Percentiles rank a stretch among this genome's conserved stretches.
phyloP scores from a whole-genome alignment of 2,113 vertebrate species.

The Daboia siamensis region DNA sequence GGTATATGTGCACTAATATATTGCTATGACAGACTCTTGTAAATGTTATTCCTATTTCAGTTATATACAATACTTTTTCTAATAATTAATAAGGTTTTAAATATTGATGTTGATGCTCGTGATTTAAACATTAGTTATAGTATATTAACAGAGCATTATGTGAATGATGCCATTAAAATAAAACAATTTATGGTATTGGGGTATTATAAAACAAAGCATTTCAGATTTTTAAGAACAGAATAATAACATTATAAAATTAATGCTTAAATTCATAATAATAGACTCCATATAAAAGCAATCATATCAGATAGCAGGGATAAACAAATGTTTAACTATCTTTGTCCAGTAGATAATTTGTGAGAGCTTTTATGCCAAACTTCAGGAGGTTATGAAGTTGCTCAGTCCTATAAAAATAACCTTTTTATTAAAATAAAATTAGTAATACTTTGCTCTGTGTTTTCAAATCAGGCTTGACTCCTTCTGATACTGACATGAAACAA shows the following conservation, averaged over 20 bases:
- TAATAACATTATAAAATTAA: slow-evolving; percentile 26
- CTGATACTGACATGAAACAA: not conserved
- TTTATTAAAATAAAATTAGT: slow-evolving; percentile 29
- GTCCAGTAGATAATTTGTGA: not conserved
- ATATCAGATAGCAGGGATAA: slow-evolving; percentile 7
- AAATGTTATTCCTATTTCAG: slow-evolving; percentile 45
- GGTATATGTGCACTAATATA: not conserved
- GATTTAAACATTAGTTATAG: slow-evolving; percentile 2
- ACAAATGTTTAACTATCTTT: not conserved
- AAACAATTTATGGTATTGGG: slow-evolving; percentile 7
- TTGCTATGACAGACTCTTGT: not conserved
- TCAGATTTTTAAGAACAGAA: slow-evolving; percentile 23
- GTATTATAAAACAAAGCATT: slow-evolving; percentile 4
- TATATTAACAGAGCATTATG: not conserved
- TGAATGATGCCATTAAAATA: not conserved
- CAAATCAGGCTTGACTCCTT: not conserved
- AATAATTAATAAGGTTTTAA: slow-evolving; percentile 13
- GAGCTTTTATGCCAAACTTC: not conserved
- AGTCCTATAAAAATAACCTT: not conserved
- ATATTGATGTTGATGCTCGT: not conserved
- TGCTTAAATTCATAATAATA: not conserved
- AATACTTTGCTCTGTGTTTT: not conserved
- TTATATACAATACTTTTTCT: slow-evolving; percentile 17
- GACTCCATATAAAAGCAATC: slow-evolving; percentile 7
- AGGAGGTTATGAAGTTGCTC: not conserved